phyloP scores from a whole-genome alignment of 2,797 vertebrate species.

The Carduelis carduelis region DNA sequence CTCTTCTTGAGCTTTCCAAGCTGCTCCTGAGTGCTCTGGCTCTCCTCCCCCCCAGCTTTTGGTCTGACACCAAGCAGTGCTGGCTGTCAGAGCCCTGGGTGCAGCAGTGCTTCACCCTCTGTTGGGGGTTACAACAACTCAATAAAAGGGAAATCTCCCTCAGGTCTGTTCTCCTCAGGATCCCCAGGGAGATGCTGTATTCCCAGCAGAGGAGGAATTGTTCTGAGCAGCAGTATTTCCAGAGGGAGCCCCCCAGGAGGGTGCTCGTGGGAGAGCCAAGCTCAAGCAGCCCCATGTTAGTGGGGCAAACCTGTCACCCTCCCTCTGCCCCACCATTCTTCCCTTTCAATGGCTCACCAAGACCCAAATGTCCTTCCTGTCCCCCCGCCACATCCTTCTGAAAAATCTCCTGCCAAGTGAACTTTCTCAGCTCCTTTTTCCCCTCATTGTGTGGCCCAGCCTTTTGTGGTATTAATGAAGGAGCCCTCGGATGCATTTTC shows the following conservation, averaged over 20 bases:
- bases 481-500: not conserved
- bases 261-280: accelerated
- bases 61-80: not conserved
- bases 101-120: not conserved
- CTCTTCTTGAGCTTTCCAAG: not conserved
- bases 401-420: not conserved
- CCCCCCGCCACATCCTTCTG: not conserved
- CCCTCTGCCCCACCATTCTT: not conserved
- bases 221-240: not conserved
- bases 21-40: not conserved
- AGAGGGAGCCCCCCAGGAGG: not conserved
- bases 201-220: not conserved
- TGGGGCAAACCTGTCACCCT: not conserved
- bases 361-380: not conserved
- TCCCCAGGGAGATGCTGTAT: not conserved
- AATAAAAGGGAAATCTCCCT: accelerated
- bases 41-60: not conserved
- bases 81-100: not conserved
- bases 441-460: not conserved
- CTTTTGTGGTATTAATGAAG: not conserved
- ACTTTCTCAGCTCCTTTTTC: not conserved
- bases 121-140: not conserved
- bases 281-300: not conserved
- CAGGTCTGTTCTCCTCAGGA: not conserved
- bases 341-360: not conserved